phyloP scores from a whole-genome alignment of 2,888 invertebrate genomes.

The Cyaniris semiargus region DNA sequence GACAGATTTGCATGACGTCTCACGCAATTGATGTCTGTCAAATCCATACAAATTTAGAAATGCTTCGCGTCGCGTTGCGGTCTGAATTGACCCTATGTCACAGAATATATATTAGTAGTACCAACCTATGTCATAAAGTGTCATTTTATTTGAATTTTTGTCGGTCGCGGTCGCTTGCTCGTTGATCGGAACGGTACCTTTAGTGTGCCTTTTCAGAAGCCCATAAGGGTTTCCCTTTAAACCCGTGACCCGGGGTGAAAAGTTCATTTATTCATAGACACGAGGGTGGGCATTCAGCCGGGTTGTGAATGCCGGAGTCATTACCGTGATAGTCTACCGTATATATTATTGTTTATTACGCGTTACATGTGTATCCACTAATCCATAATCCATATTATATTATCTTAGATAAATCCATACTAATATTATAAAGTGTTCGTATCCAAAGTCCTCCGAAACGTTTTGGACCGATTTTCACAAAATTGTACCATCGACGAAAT shows the following conservation, averaged over 20 bases:
- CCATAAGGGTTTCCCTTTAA: background rate
- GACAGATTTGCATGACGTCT: too few species aligned
- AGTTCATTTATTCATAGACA: slow-evolving; percentile 18
- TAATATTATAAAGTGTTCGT: background rate
- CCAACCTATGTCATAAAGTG: too few species aligned
- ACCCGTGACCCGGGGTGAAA: slow-evolving; percentile 11
- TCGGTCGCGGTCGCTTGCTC: too few species aligned
- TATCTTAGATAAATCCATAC: background rate
- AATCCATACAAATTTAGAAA: too few species aligned
- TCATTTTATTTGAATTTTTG: too few species aligned
- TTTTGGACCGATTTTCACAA: background rate
- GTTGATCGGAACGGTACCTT: too few species aligned
- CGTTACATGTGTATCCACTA: background rate
- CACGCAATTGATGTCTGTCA: too few species aligned
- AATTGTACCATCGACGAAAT: too few species aligned
- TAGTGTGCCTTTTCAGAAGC: background rate
- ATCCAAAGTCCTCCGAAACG: background rate
- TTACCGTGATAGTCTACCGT: background rate
- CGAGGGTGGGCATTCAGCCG: slow-evolving; percentile 5
- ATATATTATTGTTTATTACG: too few species aligned
- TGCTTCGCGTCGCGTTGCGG: too few species aligned
- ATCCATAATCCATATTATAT: background rate
- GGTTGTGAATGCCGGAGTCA: background rate
- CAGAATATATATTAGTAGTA: too few species aligned
- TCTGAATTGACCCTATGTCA: too few species aligned